Conservation (phyloP, 2,888 invertebrate genomes). For the Arrhopalites spinosus region DNA sequence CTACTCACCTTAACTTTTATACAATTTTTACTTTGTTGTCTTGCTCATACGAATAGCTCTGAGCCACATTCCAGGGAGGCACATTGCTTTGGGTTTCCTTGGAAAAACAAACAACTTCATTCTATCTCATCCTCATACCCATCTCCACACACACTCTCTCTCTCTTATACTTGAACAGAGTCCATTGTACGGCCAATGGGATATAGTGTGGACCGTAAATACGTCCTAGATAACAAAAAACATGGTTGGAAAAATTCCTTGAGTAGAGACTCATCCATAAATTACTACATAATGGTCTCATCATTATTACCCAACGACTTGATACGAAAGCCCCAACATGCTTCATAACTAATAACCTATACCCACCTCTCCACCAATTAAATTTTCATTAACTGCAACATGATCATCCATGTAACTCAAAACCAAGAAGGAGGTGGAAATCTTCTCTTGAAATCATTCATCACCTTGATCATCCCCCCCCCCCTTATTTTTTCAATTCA, state of each 20-base stretch:
- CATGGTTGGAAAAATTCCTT: slow-evolving; percentile 41
- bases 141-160: neutral
- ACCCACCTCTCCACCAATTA: slow-evolving; percentile 14
- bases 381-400: slow-evolving; percentile 24
- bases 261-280: slow-evolving; percentile 43
- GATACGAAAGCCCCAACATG: neutral
- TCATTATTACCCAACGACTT: slow-evolving; percentile 32
- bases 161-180: too few species aligned
- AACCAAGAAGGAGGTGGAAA: neutral
- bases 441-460: neutral
- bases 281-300: slow-evolving; percentile 48
- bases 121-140: neutral
- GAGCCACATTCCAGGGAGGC: too few species aligned
- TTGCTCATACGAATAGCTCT: too few species aligned
- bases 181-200: slow-evolving; percentile 16
- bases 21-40: too few species aligned
- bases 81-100: neutral
- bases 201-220: slow-evolving; percentile 37
- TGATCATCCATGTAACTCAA: too few species aligned
- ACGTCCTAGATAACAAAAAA: slow-evolving; percentile 44
- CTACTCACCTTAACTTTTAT: too few species aligned
- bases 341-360: neutral
- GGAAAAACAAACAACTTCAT: neutral
- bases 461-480: too few species aligned
- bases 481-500: too few species aligned